These are phyloP conservation scores for Lordiphosa fenestrarum DNA, from an alignment of 2,888 invertebrate genomes.

Conservation along the genomic window DNA sequence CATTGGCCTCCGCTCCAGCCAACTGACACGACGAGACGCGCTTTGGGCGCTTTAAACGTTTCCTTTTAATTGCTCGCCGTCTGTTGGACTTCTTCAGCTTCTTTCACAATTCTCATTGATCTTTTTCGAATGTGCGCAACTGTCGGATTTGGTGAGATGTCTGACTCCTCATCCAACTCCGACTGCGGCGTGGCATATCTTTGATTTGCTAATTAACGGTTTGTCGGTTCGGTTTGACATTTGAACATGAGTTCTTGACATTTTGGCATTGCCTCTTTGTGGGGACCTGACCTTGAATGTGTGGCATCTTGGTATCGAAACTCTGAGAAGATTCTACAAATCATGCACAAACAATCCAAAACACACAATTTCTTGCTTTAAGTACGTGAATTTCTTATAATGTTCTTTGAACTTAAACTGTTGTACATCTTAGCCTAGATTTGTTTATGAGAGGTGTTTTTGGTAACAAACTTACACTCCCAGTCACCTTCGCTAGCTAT, in stretches of 20 bases:
- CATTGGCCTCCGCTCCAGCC: constrained; percentile 10
- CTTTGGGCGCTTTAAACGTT: constrained; percentile 73
- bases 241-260: constrained; percentile 78
- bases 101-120: constrained; percentile 77
- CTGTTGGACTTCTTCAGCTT: constrained; percentile 63
- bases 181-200: constrained; percentile 64
- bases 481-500: too few species aligned
- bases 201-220: constrained; percentile 79
- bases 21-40: constrained; percentile 63
- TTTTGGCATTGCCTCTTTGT: constrained; percentile 39
- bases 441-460: too few species aligned
- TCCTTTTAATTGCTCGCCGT: constrained; percentile 70
- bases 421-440: too few species aligned
- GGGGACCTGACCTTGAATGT: too few species aligned
- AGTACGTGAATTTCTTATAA: too few species aligned
- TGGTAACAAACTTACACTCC: too few species aligned
- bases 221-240: constrained; percentile 77
- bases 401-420: too few species aligned
- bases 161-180: constrained; percentile 16
- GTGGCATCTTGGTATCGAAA: too few species aligned
- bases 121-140: constrained; percentile 72
- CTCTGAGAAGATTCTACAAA: too few species aligned
- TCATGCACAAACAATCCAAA: too few species aligned
- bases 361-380: too few species aligned
- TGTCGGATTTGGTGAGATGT: constrained; percentile 62